Percentiles rank a stretch among this genome's conserved stretches.
phyloP scores from a whole-genome alignment of 2,888 invertebrate genomes.

The Dorcus hopei region DNA sequence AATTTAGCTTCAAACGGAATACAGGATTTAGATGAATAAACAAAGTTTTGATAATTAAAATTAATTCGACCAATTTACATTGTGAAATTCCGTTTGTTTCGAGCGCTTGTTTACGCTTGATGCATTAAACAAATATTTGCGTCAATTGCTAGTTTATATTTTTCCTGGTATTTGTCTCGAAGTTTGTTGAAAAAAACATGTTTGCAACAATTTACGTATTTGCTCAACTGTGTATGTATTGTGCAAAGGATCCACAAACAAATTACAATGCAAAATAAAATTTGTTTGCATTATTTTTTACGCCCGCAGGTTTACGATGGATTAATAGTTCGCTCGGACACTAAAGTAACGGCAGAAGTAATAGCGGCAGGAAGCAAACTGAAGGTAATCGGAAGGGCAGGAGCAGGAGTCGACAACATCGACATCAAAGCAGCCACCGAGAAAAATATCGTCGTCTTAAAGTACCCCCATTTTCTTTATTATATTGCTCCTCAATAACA shows the following conservation, averaged over 20 bases:
- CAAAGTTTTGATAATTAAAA: not conserved
- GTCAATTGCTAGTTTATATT: not conserved
- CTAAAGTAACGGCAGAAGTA: conserved; percentile 88
- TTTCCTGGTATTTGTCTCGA: not conserved
- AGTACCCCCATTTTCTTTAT: conserved; percentile 62
- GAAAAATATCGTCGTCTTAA: conserved; percentile 85
- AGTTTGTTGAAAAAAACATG: too few relatives aligned
- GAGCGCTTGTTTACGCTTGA: not conserved
- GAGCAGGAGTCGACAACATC: conserved; percentile 98
- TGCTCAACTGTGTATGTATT: too few relatives aligned
- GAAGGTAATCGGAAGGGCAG: conserved; percentile 92
- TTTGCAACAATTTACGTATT: too few relatives aligned
- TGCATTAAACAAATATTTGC: not conserved
- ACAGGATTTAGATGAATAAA: not conserved
- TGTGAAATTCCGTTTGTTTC: not conserved
- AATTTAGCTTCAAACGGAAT: too few relatives aligned
- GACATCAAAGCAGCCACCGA: conserved; percentile 83
- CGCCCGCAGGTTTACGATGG: conserved; percentile 76
- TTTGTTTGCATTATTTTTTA: too few relatives aligned
- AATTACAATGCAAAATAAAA: too few relatives aligned
- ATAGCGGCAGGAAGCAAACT: conserved; percentile 71
- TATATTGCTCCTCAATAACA: not conserved
- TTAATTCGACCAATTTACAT: not conserved
- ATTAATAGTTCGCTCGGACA: conserved; percentile 89
- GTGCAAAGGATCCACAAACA: too few relatives aligned